Percentiles rank a stretch among this genome's conserved stretches.
These are phyloP conservation scores for Hippoglossus stenolepis DNA, from an alignment of 2,113 vertebrate species.

Conservation along the genomic window DNA sequence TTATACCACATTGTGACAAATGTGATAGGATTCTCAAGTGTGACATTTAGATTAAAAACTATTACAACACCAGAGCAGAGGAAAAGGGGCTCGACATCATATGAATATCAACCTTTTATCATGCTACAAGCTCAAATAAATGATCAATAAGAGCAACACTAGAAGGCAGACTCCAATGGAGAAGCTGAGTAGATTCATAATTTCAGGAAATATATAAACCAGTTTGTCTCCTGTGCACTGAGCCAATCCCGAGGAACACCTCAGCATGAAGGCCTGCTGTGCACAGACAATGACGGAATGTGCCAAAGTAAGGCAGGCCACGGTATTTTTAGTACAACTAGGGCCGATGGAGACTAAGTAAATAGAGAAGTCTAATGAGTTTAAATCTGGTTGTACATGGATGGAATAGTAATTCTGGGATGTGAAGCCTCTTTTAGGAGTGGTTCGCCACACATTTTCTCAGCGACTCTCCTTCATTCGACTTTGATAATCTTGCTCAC, in stretches of 20 bases:
- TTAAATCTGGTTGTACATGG: conserved; percentile 76
- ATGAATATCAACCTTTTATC: conserved; percentile 72
- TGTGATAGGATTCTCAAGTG: conserved; percentile 68
- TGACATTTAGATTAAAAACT: conserved; percentile 78
- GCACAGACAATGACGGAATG: conserved; percentile 77
- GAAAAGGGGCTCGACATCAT: conserved; percentile 52
- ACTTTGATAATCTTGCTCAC: conserved; percentile 82
- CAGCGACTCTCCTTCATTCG: conserved; percentile 83
- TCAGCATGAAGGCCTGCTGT: conserved; percentile 66
- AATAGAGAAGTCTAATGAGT: conserved; percentile 84
- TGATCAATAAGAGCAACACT: conserved; percentile 60
- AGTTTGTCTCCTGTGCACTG: conserved; percentile 65
- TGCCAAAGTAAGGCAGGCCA: conserved; percentile 84
- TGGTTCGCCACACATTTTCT: conserved; percentile 82
- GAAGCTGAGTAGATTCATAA: conserved; percentile 75
- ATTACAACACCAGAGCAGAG: conserved; percentile 60
- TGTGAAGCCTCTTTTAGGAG: conserved; percentile 81
- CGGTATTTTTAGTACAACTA: conserved; percentile 82
- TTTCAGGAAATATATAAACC: conserved; percentile 73
- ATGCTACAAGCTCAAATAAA: conserved; percentile 67
- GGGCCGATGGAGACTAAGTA: conserved; percentile 80
- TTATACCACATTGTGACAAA: conserved; percentile 70
- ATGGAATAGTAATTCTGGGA: conserved; percentile 81
- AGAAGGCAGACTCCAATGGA: conserved; percentile 62
- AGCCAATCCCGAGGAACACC: conserved; percentile 51